Conservation (phyloP, 2,113 vertebrate genomes). For the Casuarius casuarius region DNA sequence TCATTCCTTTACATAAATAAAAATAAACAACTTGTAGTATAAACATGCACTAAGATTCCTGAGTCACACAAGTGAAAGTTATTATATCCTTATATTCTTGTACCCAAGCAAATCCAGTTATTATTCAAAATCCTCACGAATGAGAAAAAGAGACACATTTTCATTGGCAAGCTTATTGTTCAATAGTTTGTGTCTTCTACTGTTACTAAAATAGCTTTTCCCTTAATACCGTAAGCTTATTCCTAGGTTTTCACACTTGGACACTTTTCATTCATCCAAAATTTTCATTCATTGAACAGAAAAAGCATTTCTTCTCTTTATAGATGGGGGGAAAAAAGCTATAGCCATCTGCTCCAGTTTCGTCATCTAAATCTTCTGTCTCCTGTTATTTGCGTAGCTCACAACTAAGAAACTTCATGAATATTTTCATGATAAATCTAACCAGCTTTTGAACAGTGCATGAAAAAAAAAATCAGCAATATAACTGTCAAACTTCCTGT, state of each 20-base stretch:
- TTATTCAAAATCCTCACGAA: neutral
- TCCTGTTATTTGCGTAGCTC: neutral
- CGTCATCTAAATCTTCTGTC: neutral
- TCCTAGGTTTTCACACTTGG: neutral
- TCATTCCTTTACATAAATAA: neutral
- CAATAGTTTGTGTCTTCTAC: neutral
- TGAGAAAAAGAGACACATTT: too few relatives aligned
- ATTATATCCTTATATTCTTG: neutral
- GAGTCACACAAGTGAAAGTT: too few relatives aligned
- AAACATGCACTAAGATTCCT: neutral
- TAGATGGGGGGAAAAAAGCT: neutral
- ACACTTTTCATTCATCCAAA: neutral
- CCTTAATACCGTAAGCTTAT: neutral
- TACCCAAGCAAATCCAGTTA: neutral
- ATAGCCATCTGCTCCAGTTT: neutral
- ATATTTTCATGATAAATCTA: neutral
- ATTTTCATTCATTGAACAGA: neutral
- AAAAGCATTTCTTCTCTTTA: neutral
- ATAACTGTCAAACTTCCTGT: neutral
- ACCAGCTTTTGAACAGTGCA: neutral
- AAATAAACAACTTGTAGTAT: neutral
- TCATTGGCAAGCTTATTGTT: neutral
- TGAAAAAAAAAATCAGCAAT: neutral
- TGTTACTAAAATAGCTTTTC: neutral
- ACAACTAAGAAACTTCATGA: neutral